phyloP scores from a whole-genome alignment of 2,888 invertebrate species.

The Aphidius colemani region DNA sequence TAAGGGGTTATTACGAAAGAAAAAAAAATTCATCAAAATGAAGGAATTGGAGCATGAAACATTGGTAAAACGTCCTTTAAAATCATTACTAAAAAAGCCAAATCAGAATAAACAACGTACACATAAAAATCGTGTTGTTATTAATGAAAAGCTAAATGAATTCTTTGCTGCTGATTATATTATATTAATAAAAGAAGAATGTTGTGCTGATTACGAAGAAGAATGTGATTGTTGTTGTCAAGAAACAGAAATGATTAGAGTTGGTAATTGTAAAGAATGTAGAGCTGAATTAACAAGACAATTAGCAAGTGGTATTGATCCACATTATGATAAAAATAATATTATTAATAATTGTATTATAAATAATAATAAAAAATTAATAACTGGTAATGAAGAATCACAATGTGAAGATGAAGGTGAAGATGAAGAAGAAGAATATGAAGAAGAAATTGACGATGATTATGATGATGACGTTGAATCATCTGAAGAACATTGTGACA shows the following conservation, averaged over 20 bases:
- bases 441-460: constrained; percentile 39
- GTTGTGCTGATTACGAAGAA: constrained; percentile 80
- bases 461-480: constrained; percentile 40
- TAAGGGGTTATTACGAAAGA: neutral
- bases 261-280: constrained; percentile 65
- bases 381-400: constrained; percentile 38
- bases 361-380: constrained; percentile 13
- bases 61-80: constrained; percentile 60
- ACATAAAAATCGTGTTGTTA: constrained; percentile 81
- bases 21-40: constrained; percentile 26
- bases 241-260: constrained; percentile 70
- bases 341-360: constrained; percentile 22
- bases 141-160: constrained; percentile 87
- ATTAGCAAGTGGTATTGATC: constrained; percentile 50
- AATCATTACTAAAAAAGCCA: constrained; percentile 77
- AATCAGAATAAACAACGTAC: constrained; percentile 67
- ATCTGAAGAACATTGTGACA: constrained; percentile 35
- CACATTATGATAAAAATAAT: constrained; percentile 38
- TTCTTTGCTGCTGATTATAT: constrained; percentile 93
- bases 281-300: constrained; percentile 55
- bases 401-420: constrained; percentile 38
- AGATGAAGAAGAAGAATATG: constrained; percentile 42
- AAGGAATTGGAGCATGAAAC: constrained; percentile 43
- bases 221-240: constrained; percentile 73
- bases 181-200: constrained; percentile 86